Conservation (phyloP, 2,113 vertebrate species). For the Anarrhichthys ocellatus region DNA sequence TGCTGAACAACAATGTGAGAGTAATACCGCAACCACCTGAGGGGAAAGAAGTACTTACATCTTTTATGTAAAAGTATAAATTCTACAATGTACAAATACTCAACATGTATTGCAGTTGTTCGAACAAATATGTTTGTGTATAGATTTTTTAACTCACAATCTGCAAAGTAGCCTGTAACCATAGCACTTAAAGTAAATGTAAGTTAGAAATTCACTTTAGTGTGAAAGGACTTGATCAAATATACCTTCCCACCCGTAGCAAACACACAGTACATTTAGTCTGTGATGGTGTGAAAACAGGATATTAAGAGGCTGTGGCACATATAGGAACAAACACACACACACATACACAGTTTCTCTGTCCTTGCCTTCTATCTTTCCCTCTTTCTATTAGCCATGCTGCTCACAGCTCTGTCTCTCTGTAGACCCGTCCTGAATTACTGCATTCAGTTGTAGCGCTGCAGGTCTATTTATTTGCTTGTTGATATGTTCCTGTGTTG, state of each 20-base stretch:
- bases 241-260: not conserved
- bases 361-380: constrained; percentile 9
- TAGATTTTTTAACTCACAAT: not conserved
- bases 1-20: not conserved
- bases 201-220: not conserved
- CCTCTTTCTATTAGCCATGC: constrained; percentile 40
- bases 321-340: not conserved
- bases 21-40: not conserved
- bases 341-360: constrained; percentile 10
- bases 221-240: not conserved
- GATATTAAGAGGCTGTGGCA: constrained; percentile 3
- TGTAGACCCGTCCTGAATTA: constrained; percentile 45
- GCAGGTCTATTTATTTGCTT: constrained; percentile 15
- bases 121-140: too few relatives aligned
- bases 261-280: constrained; percentile 11
- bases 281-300: constrained; percentile 18
- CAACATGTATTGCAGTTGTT: not conserved
- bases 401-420: constrained; percentile 48
- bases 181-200: not conserved
- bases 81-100: not conserved
- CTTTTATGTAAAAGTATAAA: not conserved
- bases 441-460: constrained; percentile 32
- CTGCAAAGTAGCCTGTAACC: not conserved
- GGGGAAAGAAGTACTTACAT: not conserved
- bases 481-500: constrained; percentile 5